Conservation (phyloP, 2,888 invertebrate species). For the Microctonus hyperodae region DNA sequence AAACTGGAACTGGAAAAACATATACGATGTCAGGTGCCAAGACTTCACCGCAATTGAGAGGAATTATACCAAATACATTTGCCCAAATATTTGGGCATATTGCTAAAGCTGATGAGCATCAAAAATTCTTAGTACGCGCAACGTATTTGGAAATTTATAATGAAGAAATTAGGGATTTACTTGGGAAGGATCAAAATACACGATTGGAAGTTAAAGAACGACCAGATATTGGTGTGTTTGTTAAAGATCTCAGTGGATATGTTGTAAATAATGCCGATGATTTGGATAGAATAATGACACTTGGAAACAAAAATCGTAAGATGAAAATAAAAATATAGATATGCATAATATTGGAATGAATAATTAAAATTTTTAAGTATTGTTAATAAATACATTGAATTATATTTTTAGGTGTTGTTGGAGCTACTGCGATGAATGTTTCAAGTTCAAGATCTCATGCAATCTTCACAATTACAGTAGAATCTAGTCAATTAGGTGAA, state of each 20-base stretch:
- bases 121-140: conserved; percentile 94
- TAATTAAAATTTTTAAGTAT: conserved; percentile 60
- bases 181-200: conserved; percentile 86
- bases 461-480: conserved; percentile 97
- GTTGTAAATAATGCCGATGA: conserved; percentile 98
- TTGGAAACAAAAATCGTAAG: conserved; percentile 94
- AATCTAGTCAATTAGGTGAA: conserved; percentile 85
- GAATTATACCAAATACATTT: conserved; percentile 98
- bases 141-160: conserved; percentile 99
- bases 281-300: conserved; percentile 91
- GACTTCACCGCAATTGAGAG: conserved; percentile 85
- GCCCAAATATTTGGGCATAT: conserved; percentile 99
- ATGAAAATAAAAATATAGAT: conserved; percentile 25
- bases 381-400: too few relatives aligned
- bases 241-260: conserved; percentile 95
- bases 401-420: conserved; percentile 74
- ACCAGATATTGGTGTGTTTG: conserved; percentile 96
- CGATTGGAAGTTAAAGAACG: conserved; percentile 93
- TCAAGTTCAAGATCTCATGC: conserved; percentile 97
- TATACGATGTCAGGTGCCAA: conserved; percentile 97
- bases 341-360: neutral
- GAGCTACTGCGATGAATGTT: conserved; percentile 97
- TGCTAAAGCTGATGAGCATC: conserved; percentile 89
- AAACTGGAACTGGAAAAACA: conserved; percentile 98
- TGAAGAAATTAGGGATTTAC: conserved; percentile 95